Conservation (phyloP, 2,888 invertebrate species). For the Quadroppia sp. region DNA sequence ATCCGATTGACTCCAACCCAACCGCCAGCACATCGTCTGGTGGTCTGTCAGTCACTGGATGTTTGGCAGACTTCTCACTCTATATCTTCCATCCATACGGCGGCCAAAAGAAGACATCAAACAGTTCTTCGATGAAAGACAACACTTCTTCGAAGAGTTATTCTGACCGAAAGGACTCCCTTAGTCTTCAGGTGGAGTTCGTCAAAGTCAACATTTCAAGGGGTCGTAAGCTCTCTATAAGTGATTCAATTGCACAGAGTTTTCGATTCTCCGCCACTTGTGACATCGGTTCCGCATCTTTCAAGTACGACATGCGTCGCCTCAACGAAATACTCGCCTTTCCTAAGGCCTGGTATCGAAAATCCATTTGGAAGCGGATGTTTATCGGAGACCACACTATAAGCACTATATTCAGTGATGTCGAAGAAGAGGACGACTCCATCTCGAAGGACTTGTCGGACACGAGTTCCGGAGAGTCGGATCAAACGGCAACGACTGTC, state of each 20-base stretch:
- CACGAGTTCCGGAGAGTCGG: conserved; percentile 15
- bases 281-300: conserved; percentile 91
- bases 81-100: conserved; percentile 99
- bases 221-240: conserved; percentile 77
- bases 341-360: conserved; percentile 97
- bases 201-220: conserved; percentile 91
- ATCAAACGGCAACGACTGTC: conserved; percentile 9
- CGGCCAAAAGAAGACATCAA: conserved; percentile 64
- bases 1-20: conserved; percentile 8
- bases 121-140: background rate
- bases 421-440: conserved; percentile 20
- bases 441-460: conserved; percentile 14
- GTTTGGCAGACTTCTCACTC: conserved; percentile 92
- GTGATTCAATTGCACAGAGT: conserved; percentile 36
- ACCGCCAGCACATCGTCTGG: conserved; percentile 58
- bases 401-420: conserved; percentile 40
- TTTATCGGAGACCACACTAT: conserved; percentile 82
- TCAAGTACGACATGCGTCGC: conserved; percentile 97
- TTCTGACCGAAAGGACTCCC: conserved; percentile 81
- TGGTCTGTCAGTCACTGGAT: conserved; percentile 89
- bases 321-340: conserved; percentile 94
- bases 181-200: conserved; percentile 94
- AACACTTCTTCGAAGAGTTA: conserved; percentile 19
- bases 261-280: conserved; percentile 67
- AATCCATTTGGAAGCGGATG: conserved; percentile 83